Percentiles rank a stretch among this genome's conserved stretches.
Evolutionary conservation across 2,888 invertebrate species (phyloP).

Genomic region (Protonemura montana): DNA sequence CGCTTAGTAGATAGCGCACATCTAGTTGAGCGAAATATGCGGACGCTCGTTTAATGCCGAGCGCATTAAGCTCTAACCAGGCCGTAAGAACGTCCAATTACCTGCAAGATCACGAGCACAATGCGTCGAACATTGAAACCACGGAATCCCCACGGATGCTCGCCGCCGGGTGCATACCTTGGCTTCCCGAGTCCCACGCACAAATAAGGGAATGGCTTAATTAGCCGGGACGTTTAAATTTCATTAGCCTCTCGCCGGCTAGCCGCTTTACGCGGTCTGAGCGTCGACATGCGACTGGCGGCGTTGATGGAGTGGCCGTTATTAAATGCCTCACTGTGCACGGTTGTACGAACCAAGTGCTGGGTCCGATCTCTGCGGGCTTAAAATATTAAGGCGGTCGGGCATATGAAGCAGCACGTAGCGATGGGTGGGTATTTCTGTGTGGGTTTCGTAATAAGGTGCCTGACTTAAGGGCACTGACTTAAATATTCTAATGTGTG

Average conservation of each 20-base stretch:
- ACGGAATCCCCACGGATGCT: not conserved
- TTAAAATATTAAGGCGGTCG: too few species aligned
- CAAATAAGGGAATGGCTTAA: conserved; percentile 20
- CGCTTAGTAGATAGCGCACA: not conserved
- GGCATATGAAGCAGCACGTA: too few species aligned
- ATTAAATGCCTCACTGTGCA: not conserved
- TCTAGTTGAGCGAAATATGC: not conserved
- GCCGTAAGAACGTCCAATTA: not conserved
- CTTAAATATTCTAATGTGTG: too few species aligned
- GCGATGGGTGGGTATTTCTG: too few species aligned
- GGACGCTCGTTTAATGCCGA: not conserved
- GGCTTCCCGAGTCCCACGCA: not conserved
- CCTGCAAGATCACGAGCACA: not conserved
- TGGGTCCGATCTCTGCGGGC: not conserved
- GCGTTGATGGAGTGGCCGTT: not conserved
- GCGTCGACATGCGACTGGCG: not conserved
- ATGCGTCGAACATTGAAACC: not conserved
- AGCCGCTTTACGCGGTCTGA: not conserved
- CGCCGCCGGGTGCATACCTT: too few species aligned
- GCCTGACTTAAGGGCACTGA: too few species aligned
- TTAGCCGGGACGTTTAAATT: conserved; percentile 28
- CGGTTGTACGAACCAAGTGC: not conserved
- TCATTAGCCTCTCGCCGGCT: not conserved
- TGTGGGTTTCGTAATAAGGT: too few species aligned
- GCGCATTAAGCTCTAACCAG: not conserved